Evolutionary conservation across 2,113 vertebrate species (phyloP).

Genomic region (Amia ocellicauda): DNA sequence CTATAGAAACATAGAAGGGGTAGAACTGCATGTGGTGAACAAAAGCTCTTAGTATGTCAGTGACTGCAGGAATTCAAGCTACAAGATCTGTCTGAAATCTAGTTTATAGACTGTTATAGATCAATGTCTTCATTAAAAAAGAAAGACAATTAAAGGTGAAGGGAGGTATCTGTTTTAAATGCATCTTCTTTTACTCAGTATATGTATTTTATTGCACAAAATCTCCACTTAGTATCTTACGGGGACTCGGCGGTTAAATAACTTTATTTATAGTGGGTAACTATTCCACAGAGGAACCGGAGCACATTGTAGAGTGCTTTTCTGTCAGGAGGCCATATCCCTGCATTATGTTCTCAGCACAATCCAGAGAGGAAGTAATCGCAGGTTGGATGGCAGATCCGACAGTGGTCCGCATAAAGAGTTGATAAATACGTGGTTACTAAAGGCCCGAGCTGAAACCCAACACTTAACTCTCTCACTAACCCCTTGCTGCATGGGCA

Average conservation of each 20-base stretch:
- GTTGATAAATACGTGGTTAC: conserved; percentile 15
- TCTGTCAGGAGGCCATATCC: neutral
- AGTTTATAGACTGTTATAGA: no score
- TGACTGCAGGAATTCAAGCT: no score
- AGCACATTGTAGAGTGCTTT: neutral
- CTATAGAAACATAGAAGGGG: neutral
- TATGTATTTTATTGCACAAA: no score
- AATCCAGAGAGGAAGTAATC: neutral
- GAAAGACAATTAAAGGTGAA: no score
- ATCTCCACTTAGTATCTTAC: no score
- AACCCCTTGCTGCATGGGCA: conserved; percentile 46
- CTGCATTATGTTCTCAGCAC: neutral
- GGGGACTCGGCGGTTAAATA: no score
- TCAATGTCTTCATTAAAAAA: no score
- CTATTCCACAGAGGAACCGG: neutral
- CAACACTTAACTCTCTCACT: conserved; percentile 51
- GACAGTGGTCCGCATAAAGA: neutral
- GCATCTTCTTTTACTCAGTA: no score
- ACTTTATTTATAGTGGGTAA: neutral
- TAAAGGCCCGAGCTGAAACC: conserved; percentile 46
- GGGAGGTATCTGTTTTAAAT: no score
- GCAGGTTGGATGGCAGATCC: neutral
- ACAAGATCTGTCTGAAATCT: no score
- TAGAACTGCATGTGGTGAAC: no score
- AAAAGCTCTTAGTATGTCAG: no score